These are phyloP conservation scores for Pyrgilauda ruficollis DNA, from an alignment of 2,113 vertebrate species.

Conservation along the genomic window DNA sequence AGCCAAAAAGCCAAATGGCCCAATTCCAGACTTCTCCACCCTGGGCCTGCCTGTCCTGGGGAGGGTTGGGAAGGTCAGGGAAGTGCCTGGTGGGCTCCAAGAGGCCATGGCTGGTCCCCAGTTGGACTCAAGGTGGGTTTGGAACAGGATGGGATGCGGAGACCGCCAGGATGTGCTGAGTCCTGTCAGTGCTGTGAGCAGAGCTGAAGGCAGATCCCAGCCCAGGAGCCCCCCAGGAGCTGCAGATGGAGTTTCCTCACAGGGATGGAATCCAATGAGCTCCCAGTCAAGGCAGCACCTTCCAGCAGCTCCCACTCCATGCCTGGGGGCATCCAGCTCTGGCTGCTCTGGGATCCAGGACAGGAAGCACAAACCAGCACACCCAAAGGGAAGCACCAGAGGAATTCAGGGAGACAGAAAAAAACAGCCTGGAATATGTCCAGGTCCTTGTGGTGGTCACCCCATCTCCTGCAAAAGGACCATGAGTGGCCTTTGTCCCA, in stretches of 20 bases:
- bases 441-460: background rate
- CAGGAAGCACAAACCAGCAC: background rate
- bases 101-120: rapidly evolving
- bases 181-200: background rate
- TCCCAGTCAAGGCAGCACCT: background rate
- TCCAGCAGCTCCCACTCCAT: background rate
- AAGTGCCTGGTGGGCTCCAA: background rate
- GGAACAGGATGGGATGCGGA: background rate
- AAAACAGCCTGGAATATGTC: background rate
- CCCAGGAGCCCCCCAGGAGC: background rate
- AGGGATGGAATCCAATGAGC: background rate
- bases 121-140: background rate
- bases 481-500: background rate
- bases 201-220: background rate
- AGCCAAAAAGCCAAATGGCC: background rate
- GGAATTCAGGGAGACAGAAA: background rate
- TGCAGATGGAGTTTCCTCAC: background rate
- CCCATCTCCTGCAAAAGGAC: background rate
- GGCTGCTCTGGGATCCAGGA: background rate
- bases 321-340: background rate
- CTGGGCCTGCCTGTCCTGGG: background rate
- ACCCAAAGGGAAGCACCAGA: background rate
- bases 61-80: background rate
- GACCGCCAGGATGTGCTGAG: rapidly evolving
- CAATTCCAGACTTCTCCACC: background rate